Conservation (phyloP, 2,797 vertebrate genomes). For the Danionella dracula region DNA sequence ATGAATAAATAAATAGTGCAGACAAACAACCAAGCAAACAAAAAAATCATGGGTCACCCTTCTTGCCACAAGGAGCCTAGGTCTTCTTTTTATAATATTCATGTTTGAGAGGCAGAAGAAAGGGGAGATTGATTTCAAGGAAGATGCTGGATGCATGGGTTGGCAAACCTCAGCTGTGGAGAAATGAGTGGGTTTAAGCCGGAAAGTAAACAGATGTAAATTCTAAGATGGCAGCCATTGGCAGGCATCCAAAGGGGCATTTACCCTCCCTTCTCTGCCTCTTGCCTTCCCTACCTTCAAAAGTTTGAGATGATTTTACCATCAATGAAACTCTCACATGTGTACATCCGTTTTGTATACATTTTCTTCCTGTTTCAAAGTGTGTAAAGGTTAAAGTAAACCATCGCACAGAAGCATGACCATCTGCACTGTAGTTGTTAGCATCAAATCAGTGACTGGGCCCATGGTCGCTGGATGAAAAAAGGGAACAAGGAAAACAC, state of each 20-base stretch:
- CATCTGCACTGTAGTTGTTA: background rate
- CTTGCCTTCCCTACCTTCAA: constrained; percentile 31
- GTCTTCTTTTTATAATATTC: no score
- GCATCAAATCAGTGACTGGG: background rate
- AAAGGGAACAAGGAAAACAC: background rate
- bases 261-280: constrained; percentile 23
- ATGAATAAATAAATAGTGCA: no score
- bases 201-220: constrained; percentile 74
- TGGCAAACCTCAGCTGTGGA: constrained; percentile 63
- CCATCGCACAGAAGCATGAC: no score
- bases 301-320: constrained; percentile 63
- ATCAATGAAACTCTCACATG: constrained; percentile 37
- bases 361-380: background rate
- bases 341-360: background rate
- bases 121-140: constrained; percentile 49
- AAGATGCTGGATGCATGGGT: constrained; percentile 56
- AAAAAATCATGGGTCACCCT: no score
- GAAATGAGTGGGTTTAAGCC: constrained; percentile 60
- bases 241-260: constrained; percentile 59
- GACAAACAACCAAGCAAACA: no score
- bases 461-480: background rate
- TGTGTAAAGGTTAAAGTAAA: background rate
- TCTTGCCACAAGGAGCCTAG: no score
- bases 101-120: background rate
- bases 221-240: constrained; percentile 61